Conservation (phyloP, 2,797 vertebrate genomes). For the Moxostoma hubbsi region DNA sequence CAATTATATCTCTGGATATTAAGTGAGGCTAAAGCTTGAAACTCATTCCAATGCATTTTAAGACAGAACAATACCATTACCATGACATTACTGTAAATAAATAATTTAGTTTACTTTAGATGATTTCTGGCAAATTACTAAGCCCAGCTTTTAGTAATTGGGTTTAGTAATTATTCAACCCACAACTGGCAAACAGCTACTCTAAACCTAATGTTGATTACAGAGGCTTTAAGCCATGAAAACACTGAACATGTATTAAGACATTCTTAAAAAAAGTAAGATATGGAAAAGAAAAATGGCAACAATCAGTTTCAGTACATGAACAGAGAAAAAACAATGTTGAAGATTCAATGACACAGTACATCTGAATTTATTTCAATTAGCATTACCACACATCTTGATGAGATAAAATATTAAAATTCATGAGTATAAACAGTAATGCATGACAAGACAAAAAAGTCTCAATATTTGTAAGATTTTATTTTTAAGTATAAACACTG, state of each 20-base stretch:
- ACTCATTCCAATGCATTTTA: constrained; percentile 2
- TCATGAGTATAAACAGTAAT: constrained; percentile 66
- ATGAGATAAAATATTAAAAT: constrained; percentile 65
- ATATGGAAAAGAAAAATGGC: constrained; percentile 12
- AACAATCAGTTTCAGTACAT: constrained; percentile 46
- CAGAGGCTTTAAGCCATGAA: constrained; percentile 38
- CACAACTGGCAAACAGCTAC: constrained; percentile 9
- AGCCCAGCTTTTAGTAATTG: constrained; percentile 3
- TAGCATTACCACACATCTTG: constrained; percentile 64
- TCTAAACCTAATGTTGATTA: constrained; percentile 15
- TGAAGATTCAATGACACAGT: constrained; percentile 61
- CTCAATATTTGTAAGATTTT: constrained; percentile 89
- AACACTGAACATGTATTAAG: constrained; percentile 41
- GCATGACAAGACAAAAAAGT: constrained; percentile 63
- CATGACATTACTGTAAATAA: not conserved
- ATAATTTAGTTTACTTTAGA: not conserved
- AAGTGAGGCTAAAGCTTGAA: constrained; percentile 26
- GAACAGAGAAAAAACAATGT: constrained; percentile 37
- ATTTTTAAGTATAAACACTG: constrained; percentile 99
- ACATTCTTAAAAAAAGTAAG: constrained; percentile 42
- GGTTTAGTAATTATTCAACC: constrained; percentile 12
- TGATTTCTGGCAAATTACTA: not conserved
- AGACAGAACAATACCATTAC: constrained; percentile 22
- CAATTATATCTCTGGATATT: not conserved
- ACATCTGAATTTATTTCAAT: constrained; percentile 62